These are phyloP conservation scores for Condylura cristata DNA, from an alignment of 2,113 vertebrate genomes.

Conservation along the genomic window DNA sequence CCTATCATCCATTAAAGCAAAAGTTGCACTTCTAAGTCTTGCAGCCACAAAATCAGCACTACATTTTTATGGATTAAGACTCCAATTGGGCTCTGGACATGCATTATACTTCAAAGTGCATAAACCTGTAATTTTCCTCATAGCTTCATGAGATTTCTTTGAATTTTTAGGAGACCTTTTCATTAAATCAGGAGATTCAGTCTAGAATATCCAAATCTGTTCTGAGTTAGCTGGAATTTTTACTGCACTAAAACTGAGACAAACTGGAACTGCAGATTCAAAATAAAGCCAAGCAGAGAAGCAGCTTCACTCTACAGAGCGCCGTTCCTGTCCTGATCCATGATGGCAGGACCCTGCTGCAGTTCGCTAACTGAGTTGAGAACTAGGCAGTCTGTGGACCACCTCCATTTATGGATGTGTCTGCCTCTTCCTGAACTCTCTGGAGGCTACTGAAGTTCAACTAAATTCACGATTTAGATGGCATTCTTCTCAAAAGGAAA, in stretches of 20 bases:
- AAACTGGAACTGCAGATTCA: not conserved
- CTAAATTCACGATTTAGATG: constrained; percentile 1
- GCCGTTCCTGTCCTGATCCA: too few relatives aligned
- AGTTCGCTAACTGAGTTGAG: fast-evolving
- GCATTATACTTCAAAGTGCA: constrained; percentile 33
- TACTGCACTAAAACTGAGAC: not conserved
- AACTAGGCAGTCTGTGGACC: fast-evolving
- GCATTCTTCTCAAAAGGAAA: constrained; percentile 31
- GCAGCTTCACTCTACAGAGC: fast-evolving
- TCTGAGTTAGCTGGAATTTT: not conserved
- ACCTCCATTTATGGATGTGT: not conserved
- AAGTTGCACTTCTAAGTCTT: constrained; percentile 1
- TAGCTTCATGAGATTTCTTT: not conserved
- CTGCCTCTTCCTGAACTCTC: not conserved
- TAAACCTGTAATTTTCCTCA: constrained; percentile 21
- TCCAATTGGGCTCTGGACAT: not conserved
- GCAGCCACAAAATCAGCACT: not conserved
- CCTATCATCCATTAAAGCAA: not conserved
- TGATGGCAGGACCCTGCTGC: fast-evolving
- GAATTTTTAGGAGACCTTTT: constrained; percentile 40
- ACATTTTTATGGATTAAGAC: not conserved
- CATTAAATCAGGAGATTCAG: constrained; percentile 18
- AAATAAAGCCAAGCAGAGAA: not conserved
- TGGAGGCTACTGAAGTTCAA: not conserved
- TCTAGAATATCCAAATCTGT: constrained; percentile 31